Evolutionary conservation across 2,888 invertebrate genomes (phyloP).

Genomic region (Drosophila setosimentum): DNA sequence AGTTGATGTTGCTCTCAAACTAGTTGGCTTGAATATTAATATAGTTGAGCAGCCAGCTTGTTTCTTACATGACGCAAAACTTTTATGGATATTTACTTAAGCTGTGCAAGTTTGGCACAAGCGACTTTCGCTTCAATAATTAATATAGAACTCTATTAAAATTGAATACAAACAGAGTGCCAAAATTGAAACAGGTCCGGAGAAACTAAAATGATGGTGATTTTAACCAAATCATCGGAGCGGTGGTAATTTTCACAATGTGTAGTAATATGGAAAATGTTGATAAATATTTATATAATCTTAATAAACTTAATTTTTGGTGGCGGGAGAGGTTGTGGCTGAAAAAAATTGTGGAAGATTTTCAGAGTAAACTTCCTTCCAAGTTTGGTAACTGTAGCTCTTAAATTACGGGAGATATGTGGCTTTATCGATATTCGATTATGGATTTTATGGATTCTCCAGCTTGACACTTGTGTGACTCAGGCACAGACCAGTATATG

Average conservation of each 20-base stretch:
- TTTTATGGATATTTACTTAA: constrained; percentile 41
- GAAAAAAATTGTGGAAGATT: too few relatives aligned
- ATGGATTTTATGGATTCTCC: not conserved
- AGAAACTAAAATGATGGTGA: too few relatives aligned
- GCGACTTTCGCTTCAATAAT: not conserved
- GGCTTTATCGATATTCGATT: not conserved
- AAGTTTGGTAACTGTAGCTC: not conserved
- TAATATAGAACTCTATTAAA: not conserved
- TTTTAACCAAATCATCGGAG: too few relatives aligned
- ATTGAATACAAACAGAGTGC: not conserved
- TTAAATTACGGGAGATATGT: not conserved
- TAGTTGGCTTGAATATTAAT: constrained; percentile 31
- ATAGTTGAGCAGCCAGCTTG: constrained; percentile 28
- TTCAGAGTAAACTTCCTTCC: too few relatives aligned
- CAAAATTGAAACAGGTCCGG: not conserved
- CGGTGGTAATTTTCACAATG: too few relatives aligned
- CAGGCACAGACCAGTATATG: too few relatives aligned
- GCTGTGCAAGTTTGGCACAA: not conserved
- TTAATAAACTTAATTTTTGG: too few relatives aligned
- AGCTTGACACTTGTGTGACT: not conserved
- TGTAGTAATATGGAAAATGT: too few relatives aligned
- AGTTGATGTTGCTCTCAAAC: constrained; percentile 29
- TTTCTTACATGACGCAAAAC: constrained; percentile 10
- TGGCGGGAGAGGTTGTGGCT: too few relatives aligned
- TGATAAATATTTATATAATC: too few relatives aligned